Percentiles rank a stretch among this genome's conserved stretches.
phyloP scores from a whole-genome alignment of 2,888 invertebrate species.

The Cephus rjabovi region DNA sequence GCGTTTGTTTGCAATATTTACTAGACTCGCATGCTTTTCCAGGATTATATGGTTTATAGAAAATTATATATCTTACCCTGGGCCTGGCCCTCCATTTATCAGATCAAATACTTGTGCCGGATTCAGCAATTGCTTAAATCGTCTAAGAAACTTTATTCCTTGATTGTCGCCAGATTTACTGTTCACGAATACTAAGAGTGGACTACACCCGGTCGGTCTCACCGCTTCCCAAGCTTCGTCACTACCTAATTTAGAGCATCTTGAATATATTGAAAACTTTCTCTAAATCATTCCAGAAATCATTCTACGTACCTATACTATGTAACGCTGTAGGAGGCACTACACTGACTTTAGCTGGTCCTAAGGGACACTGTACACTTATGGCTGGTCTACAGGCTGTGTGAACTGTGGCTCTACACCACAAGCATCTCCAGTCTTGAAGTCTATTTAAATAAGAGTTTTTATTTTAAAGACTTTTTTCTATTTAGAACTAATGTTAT shows the following conservation, averaged over 20 bases:
- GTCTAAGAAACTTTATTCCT: conserved; percentile 93
- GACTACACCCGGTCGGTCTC: conserved; percentile 73
- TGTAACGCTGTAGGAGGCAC: conserved; percentile 95
- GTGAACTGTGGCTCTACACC: conserved; percentile 94
- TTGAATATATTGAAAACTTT: conserved; percentile 8
- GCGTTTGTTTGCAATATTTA: too few relatives aligned
- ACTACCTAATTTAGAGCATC: conserved; percentile 64
- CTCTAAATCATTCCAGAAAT: conserved; percentile 3
- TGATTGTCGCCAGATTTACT: conserved; percentile 98
- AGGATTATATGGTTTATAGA: conserved; percentile 3
- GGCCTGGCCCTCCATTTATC: conserved; percentile 84
- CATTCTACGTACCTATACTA: conserved; percentile 73
- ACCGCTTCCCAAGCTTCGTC: conserved; percentile 94
- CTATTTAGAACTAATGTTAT: too few relatives aligned
- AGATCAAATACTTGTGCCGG: conserved; percentile 98
- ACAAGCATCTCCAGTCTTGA: conserved; percentile 97
- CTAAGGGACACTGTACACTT: conserved; percentile 85
- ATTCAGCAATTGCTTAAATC: conserved; percentile 95
- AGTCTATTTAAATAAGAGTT: conserved; percentile 68
- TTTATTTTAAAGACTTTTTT: too few relatives aligned
- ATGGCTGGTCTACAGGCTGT: conserved; percentile 88
- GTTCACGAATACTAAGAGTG: conserved; percentile 96
- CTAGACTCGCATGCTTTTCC: too few relatives aligned
- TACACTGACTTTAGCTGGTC: conserved; percentile 89
- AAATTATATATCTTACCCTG: conserved; percentile 74